Base-by-base conservation (phyloP, 1,140 invertebrate species). In the Panonychus citri region DNA sequence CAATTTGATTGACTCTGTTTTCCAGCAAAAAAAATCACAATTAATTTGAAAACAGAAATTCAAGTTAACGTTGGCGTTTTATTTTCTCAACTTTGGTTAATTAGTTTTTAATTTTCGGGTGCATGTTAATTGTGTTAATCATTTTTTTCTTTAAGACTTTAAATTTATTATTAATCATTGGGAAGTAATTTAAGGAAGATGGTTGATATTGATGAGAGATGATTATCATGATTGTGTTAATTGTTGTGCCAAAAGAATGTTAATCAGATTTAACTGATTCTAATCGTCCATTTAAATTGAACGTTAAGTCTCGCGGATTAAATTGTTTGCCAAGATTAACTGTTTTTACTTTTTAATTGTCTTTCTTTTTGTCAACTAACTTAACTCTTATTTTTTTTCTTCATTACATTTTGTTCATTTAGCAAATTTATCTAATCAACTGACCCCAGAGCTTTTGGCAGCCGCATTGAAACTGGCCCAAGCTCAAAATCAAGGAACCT, bases 371-470 rank as follows among this genome's bases (percentile, higher is more conserved):
- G 10, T 52, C 13, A 12, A 25, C 26, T 34, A 34, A 50, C 21
- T 27, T 8, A 50, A 50, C 24, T 27, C 15, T n/a, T n/a, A n/a
- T n/a, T n/a, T n/a, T n/a, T 4, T 27, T 27, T 25, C 19, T 27
- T 24, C 15, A 15, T 13, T 25, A 13, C 15, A 50, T 15, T 15
- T 27, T 50, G 13, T 3, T 46, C 43, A 43, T 12, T n/a, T 17
- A 46, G 30, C 30, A 12, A 17, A 13, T 27, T 51, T 24, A n/a
- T 24, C 25, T 4, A 4, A n/a, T 12, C 30, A 24, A 19, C 15
- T 43, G 2, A 57, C 39, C 8, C 39, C 46, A 15, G 48, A 54
- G 37, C 34, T 58, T 28, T 42, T 61, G 24, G 46, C 49, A 2
- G 42, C 24, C 8, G 53, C 60, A 1, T 46, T 59, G 24, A 46